A percentile compares a stretch with the other conserved stretches of the same genome.
Conservation (phyloP, 2,888 invertebrate genomes). For the Caenorhabditis uteleia region DNA sequence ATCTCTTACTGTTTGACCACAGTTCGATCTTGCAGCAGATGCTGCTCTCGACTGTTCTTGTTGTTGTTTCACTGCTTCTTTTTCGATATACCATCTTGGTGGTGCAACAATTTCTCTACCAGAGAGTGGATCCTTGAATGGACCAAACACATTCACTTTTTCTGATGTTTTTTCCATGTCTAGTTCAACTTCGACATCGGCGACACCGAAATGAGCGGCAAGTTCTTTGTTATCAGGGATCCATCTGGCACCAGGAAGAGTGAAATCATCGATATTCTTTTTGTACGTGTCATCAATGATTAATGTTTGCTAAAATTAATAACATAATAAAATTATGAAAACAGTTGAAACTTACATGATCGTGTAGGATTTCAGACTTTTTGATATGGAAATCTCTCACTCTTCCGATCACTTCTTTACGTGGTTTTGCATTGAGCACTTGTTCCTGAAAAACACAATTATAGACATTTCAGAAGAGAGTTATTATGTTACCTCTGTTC, state of each 20-base stretch:
- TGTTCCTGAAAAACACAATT: slow-evolving; percentile 8
- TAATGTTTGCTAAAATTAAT: slow-evolving; percentile 10
- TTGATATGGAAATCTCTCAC: slow-evolving; percentile 29
- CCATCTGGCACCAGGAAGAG: slow-evolving; percentile 31
- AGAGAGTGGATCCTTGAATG: slow-evolving; percentile 28
- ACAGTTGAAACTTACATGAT: slow-evolving; percentile 2
- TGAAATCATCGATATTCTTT: slow-evolving; percentile 21
- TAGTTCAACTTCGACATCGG: slow-evolving; percentile 29
- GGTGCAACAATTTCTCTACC: slow-evolving; percentile 35
- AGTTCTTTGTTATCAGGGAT: slow-evolving; percentile 32
- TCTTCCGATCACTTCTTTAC: slow-evolving; percentile 28
- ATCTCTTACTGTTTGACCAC: slow-evolving; percentile 1
- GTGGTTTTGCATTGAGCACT: slow-evolving; percentile 10
- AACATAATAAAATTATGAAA: not conserved
- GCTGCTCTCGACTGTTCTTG: slow-evolving; percentile 4
- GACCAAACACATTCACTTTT: slow-evolving; percentile 23
- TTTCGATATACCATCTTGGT: slow-evolving; percentile 36
- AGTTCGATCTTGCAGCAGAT: not conserved
- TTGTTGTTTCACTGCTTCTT: slow-evolving; percentile 26
- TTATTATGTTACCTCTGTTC: slow-evolving; percentile 8
- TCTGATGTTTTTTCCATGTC: slow-evolving; percentile 23
- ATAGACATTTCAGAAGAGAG: not conserved
- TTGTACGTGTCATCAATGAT: slow-evolving; percentile 18
- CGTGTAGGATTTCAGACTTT: slow-evolving; percentile 11
- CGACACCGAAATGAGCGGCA: slow-evolving; percentile 25